Evolutionary conservation across 2,797 vertebrate genomes (phyloP).

Genomic region (Lepilemur ruficaudatus): DNA sequence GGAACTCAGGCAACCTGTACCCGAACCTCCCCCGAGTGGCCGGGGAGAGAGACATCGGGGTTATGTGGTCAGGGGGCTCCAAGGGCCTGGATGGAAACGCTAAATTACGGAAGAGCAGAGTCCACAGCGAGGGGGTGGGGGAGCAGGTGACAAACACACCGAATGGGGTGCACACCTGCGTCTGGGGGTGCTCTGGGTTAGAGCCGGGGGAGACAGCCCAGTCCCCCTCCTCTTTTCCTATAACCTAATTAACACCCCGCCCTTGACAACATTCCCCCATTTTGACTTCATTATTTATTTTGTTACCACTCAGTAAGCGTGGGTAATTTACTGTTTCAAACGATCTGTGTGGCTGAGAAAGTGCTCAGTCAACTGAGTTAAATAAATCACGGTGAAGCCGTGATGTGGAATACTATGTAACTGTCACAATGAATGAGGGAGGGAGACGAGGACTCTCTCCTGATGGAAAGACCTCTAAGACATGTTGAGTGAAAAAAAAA

Average conservation of each 20-base stretch:
- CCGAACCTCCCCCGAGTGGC: too few species aligned
- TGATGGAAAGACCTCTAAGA: background rate
- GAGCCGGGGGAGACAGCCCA: background rate
- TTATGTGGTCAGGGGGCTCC: background rate
- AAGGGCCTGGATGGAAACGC: background rate
- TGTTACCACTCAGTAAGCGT: background rate
- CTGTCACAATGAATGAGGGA: background rate
- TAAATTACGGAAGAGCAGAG: background rate
- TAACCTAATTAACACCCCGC: background rate
- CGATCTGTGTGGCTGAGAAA: slow-evolving; percentile 9
- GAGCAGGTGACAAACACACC: too few species aligned
- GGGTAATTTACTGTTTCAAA: slow-evolving; percentile 21
- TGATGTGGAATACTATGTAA: background rate
- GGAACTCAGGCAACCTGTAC: background rate
- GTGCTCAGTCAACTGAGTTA: background rate
- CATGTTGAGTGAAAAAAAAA: background rate
- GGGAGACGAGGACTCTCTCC: background rate
- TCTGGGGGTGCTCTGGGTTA: background rate
- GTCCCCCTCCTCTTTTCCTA: background rate
- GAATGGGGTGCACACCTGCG: accelerated
- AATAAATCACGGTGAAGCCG: background rate
- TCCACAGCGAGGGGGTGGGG: background rate
- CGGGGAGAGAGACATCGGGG: accelerated
- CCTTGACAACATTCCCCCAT: background rate
- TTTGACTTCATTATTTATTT: background rate